These are phyloP conservation scores for Holacanthus passer DNA, from an alignment of 2,113 vertebrate genomes.

Conservation along the genomic window DNA sequence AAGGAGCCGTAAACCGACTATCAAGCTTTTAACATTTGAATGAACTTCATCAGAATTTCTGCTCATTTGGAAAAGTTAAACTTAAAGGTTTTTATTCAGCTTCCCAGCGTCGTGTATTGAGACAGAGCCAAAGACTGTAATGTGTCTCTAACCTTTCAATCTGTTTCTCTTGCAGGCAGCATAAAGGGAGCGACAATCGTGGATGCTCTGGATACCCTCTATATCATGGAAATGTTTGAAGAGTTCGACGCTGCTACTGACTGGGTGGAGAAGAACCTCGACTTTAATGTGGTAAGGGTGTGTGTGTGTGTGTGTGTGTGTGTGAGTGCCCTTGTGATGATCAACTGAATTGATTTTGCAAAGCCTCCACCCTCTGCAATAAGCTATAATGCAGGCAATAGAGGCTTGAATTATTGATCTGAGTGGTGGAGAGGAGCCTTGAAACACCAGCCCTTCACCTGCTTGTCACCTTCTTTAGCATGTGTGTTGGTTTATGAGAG, in stretches of 20 bases:
- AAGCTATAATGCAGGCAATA: conserved; percentile 4
- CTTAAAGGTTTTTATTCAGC: background rate
- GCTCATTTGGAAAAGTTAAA: background rate
- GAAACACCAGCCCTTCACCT: background rate
- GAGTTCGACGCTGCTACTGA: conserved; percentile 94
- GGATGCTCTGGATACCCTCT: conserved; percentile 95
- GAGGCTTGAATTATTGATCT: background rate
- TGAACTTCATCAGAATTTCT: conserved; percentile 11
- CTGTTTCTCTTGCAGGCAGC: conserved; percentile 66
- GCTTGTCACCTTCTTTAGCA: background rate
- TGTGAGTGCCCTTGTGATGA: background rate
- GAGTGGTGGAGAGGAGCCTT: background rate
- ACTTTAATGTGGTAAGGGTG: conserved; percentile 95
- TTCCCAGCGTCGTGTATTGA: background rate
- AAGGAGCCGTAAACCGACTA: background rate
- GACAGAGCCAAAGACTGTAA: background rate
- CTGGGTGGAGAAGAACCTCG: conserved; percentile 95
- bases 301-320: background rate
- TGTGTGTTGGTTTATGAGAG: background rate
- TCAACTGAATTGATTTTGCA: background rate
- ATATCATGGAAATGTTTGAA: conserved; percentile 97
- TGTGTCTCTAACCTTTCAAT: background rate
- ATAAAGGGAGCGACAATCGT: conserved; percentile 96
- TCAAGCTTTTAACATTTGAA: conserved; percentile 18
- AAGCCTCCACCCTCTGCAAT: background rate